Conservation (phyloP, 2,113 vertebrate species). For the Nyctereutes procyonoides region DNA sequence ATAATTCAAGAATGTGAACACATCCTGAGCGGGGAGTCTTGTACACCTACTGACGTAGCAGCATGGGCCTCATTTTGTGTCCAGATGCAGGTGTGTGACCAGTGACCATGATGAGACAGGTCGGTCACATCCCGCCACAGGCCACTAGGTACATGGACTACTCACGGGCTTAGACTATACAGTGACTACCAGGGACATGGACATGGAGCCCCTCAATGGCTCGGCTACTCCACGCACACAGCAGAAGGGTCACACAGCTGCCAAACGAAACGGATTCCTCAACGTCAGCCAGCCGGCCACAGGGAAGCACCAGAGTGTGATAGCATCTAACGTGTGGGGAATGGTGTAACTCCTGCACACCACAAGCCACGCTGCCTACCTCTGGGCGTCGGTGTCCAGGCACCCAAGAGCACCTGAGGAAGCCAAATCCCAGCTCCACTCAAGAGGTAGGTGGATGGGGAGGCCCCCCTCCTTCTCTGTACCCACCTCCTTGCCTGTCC, state of each 20-base stretch:
- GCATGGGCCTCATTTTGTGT: no score
- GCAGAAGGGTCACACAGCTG: not conserved
- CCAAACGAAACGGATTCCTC: not conserved
- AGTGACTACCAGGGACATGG: no score
- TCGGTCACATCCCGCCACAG: not conserved
- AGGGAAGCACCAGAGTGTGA: not conserved
- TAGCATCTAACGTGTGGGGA: accelerated
- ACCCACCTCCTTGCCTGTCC: not conserved
- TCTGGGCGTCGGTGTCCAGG: no score
- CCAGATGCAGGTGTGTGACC: not conserved
- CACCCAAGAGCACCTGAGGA: not conserved
- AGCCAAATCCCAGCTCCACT: not conserved
- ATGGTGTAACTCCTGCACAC: no score
- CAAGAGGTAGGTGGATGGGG: not conserved
- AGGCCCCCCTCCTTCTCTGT: no score
- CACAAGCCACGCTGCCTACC: not conserved
- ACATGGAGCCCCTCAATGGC: accelerated
- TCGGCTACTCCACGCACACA: not conserved
- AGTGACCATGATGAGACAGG: accelerated
- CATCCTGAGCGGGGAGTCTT: not conserved
- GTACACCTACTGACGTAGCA: not conserved
- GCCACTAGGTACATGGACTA: not conserved
- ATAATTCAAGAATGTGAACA: not conserved
- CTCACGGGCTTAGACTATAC: not conserved
- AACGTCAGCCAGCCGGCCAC: accelerated